These are phyloP conservation scores for Peromyscus polionotus DNA, from an alignment of 2,113 vertebrate species.

Conservation along the genomic window DNA sequence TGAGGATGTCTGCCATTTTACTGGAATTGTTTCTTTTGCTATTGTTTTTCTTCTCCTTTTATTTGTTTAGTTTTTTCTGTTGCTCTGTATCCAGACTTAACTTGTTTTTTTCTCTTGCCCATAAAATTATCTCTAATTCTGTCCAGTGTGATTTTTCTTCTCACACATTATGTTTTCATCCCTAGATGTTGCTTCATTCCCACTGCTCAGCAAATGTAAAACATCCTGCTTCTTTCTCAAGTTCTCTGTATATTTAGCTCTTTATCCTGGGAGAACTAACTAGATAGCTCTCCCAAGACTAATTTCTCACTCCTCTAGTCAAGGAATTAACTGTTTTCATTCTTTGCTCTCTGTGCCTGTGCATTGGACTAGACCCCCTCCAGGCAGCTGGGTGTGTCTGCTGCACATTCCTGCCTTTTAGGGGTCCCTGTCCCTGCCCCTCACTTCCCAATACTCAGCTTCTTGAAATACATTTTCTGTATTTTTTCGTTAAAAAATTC, in stretches of 20 bases:
- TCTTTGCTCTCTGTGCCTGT: neutral
- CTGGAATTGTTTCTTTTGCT: neutral
- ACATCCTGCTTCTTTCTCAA: neutral
- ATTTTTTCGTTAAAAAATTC: neutral
- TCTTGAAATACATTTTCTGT: constrained; percentile 10
- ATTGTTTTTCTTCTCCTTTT: neutral
- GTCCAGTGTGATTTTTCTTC: neutral
- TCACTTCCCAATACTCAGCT: neutral
- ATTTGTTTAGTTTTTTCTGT: neutral
- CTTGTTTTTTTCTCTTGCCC: neutral
- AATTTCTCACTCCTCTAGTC: neutral
- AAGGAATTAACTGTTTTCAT: neutral
- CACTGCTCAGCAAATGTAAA: neutral
- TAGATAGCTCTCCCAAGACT: neutral
- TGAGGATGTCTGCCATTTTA: neutral
- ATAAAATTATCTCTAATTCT: neutral
- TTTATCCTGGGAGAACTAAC: neutral
- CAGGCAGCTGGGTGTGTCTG: neutral
- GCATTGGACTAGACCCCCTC: neutral
- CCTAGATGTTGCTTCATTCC: neutral
- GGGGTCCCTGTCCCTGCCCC: accelerated
- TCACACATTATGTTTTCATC: neutral
- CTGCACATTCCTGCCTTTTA: neutral
- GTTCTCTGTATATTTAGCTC: neutral
- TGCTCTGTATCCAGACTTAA: neutral